Evolutionary conservation across 1,140 invertebrate genomes (phyloP).

Genomic region (Oncopeltus fasciatus): DNA sequence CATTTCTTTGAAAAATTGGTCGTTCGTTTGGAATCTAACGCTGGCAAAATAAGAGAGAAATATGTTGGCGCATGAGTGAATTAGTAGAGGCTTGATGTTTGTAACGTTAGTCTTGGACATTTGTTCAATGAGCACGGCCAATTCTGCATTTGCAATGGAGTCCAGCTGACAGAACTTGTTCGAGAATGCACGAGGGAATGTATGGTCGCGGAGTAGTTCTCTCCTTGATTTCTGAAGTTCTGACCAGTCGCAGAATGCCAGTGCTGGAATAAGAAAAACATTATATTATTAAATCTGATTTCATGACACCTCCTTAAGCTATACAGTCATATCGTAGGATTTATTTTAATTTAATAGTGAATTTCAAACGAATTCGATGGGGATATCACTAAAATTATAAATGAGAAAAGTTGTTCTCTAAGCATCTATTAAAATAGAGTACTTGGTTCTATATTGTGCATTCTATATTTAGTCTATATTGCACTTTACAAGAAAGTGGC

Average conservation of each 20-base stretch:
- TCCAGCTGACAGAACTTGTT: slow-evolving; percentile 51
- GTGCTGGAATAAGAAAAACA: slow-evolving; percentile 43
- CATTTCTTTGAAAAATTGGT: slow-evolving; percentile 47
- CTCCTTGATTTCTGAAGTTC: slow-evolving; percentile 60
- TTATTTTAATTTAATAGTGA: too few species aligned
- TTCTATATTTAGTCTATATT: too few species aligned
- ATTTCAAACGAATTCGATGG: too few species aligned
- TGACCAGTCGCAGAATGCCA: slow-evolving; percentile 77
- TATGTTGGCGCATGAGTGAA: slow-evolving; percentile 46
- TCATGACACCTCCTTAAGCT: too few species aligned
- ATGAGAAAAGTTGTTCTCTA: too few species aligned
- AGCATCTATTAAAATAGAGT: too few species aligned
- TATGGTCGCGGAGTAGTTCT: slow-evolving; percentile 47
- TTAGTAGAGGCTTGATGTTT: slow-evolving; percentile 25
- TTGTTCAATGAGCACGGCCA: slow-evolving; percentile 40
- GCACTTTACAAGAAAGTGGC: too few species aligned
- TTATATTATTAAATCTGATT: too few species aligned
- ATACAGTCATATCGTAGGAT: too few species aligned
- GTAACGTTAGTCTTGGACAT: slow-evolving; percentile 25
- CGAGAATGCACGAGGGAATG: slow-evolving; percentile 57
- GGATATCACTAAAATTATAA: too few species aligned
- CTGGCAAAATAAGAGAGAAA: slow-evolving; percentile 45
- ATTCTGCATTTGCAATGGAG: slow-evolving; percentile 42
- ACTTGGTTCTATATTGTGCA: too few species aligned
- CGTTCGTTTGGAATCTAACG: slow-evolving; percentile 47